A percentile compares a stretch with the other conserved stretches of the same genome.
These are phyloP conservation scores for Falco biarmicus DNA, from an alignment of 2,797 vertebrate genomes.

Conservation along the genomic window DNA sequence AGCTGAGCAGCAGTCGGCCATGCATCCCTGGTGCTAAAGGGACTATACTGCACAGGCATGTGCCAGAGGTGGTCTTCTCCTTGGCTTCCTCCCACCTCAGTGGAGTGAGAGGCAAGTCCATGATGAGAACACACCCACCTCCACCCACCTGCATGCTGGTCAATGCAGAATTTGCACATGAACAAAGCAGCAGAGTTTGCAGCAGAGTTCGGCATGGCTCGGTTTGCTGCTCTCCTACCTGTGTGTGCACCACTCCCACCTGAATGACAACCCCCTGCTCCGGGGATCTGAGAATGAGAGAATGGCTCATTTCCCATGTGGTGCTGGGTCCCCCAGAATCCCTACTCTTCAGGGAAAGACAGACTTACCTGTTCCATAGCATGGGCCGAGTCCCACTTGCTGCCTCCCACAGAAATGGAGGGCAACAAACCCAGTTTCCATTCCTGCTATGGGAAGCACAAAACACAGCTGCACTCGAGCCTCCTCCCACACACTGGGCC, in stretches of 20 bases:
- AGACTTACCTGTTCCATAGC: not conserved
- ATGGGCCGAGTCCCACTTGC: not conserved
- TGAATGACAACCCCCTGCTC: not conserved
- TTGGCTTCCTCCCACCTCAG: not conserved
- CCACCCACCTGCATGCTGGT: not conserved
- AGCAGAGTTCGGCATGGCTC: not conserved
- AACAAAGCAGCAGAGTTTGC: not conserved
- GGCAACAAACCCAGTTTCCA: not conserved
- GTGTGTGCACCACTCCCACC: accelerated
- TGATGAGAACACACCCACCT: not conserved
- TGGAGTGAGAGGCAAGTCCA: not conserved
- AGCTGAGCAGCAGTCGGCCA: not conserved
- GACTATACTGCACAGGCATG: accelerated
- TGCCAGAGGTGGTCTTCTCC: not conserved
- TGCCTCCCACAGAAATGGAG: not conserved
- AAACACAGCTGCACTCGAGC: not conserved
- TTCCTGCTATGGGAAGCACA: not conserved
- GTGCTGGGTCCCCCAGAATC: not conserved
- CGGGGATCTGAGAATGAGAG: not conserved
- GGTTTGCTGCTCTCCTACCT: not conserved
- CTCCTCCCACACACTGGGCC: not conserved
- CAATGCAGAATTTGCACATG: not conserved
- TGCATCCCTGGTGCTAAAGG: accelerated
- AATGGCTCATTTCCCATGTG: not conserved
- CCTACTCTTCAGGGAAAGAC: not conserved